Evolutionary conservation across 2,797 vertebrate genomes (phyloP).

Genomic region (Megalops cyprinoides): DNA sequence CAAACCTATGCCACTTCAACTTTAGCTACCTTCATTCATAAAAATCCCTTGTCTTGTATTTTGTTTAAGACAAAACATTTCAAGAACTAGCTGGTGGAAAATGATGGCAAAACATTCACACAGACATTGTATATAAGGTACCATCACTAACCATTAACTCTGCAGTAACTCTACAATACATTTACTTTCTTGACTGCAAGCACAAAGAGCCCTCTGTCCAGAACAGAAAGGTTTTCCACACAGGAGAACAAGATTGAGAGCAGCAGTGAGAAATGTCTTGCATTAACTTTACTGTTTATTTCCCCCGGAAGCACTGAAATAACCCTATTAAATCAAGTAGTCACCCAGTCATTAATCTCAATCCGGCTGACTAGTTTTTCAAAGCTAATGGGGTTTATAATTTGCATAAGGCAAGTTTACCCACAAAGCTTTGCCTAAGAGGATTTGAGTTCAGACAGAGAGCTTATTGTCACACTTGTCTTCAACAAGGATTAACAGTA

Average conservation of each 20-base stretch:
- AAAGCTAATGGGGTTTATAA: constrained; percentile 84
- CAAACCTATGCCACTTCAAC: neutral
- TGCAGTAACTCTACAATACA: neutral
- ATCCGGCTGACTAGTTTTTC: constrained; percentile 78
- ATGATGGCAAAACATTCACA: neutral
- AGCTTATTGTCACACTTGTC: constrained; percentile 79
- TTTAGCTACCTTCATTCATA: neutral
- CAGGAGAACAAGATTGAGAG: constrained; percentile 62
- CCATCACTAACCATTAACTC: too few relatives aligned
- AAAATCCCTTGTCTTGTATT: neutral
- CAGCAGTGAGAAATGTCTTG: constrained; percentile 78
- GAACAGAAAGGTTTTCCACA: constrained; percentile 63
- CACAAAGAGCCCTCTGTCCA: constrained; percentile 50
- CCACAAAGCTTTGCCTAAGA: constrained; percentile 79
- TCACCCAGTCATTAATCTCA: constrained; percentile 81
- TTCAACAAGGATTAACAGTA: constrained; percentile 75
- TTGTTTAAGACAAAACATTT: neutral
- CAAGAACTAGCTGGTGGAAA: neutral
- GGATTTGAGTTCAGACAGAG: constrained; percentile 79
- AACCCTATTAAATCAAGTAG: constrained; percentile 83
- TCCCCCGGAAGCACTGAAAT: constrained; percentile 75
- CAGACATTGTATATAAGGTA: constrained; percentile 20
- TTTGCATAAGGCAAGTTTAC: constrained; percentile 82
- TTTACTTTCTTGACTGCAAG: too few relatives aligned
- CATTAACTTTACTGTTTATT: constrained; percentile 83